These are phyloP conservation scores for Eupsilia transversa DNA, from an alignment of 2,888 invertebrate species.

Conservation along the genomic window DNA sequence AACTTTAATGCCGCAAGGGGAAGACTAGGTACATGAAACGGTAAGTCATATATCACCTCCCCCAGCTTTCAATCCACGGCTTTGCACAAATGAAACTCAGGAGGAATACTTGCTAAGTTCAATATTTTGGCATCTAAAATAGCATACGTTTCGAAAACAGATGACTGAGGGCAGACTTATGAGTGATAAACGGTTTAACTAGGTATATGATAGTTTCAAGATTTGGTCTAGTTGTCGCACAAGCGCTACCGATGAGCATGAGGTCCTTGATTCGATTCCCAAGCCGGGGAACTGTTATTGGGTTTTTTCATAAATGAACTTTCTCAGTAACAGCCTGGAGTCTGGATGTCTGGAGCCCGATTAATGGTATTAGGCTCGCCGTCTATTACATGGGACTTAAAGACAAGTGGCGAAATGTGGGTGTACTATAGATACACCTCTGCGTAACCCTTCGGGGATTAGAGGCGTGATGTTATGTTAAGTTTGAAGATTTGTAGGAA, in stretches of 20 bases:
- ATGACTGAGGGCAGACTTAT: neutral
- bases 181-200: neutral
- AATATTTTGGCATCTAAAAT: slow-evolving; percentile 16
- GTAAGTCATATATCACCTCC: slow-evolving; percentile 45
- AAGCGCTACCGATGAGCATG: neutral
- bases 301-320: neutral
- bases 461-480: neutral
- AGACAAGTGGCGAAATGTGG: neutral
- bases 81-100: slow-evolving; percentile 43
- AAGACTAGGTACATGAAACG: slow-evolving; percentile 17
- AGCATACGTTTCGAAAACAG: neutral
- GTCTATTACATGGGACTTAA: neutral
- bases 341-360: neutral
- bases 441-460: neutral
- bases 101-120: slow-evolving; percentile 3
- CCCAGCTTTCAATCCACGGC: slow-evolving; percentile 43
- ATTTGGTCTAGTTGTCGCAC: neutral
- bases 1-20: slow-evolving; percentile 21
- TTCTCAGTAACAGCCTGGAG: neutral
- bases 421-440: neutral
- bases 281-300: neutral
- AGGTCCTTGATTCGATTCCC: neutral
- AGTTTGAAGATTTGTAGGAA: neutral
- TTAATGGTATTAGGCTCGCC: neutral
- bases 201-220: neutral